These are phyloP conservation scores for Dinocampus coccinellae DNA, from an alignment of 2,888 invertebrate species.

Conservation along the genomic window DNA sequence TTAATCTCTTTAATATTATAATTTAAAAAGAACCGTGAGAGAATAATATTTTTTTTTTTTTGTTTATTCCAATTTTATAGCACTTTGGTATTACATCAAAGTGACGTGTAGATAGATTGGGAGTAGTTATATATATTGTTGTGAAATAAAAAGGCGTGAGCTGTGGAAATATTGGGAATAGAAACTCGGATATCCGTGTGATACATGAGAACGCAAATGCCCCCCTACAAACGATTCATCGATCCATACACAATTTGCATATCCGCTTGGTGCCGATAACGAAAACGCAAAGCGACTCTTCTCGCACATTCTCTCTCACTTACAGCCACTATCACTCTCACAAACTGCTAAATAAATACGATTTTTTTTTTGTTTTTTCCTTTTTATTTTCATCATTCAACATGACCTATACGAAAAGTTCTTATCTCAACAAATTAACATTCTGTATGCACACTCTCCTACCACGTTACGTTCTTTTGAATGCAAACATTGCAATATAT, in stretches of 20 bases:
- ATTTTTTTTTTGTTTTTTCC: not conserved
- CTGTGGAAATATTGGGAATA: not conserved
- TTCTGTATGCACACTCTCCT: not conserved
- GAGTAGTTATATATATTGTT: not conserved
- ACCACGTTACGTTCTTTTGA: not conserved
- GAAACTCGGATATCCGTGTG: conserved; percentile 24
- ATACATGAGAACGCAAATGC: conserved; percentile 27
- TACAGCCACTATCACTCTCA: not conserved
- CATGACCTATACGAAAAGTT: conserved; percentile 2
- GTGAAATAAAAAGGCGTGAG: not conserved
- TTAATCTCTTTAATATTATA: no score
- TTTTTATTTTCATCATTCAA: not conserved
- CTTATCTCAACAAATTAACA: conserved; percentile 10
- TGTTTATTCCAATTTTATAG: no score
- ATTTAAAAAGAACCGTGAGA: no score
- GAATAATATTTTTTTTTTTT: no score
- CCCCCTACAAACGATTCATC: conserved; percentile 29
- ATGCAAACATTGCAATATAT: conserved; percentile 2
- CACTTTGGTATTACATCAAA: not conserved
- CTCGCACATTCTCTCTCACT: not conserved
- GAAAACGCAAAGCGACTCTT: conserved; percentile 3
- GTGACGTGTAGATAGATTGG: conserved; percentile 7
- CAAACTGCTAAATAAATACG: conserved; percentile 10
- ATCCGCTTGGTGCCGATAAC: conserved; percentile 26
- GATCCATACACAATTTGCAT: conserved; percentile 16